These are phyloP conservation scores for Acanthoscelides obtectus DNA, from an alignment of 2,888 invertebrate genomes.

Conservation along the genomic window DNA sequence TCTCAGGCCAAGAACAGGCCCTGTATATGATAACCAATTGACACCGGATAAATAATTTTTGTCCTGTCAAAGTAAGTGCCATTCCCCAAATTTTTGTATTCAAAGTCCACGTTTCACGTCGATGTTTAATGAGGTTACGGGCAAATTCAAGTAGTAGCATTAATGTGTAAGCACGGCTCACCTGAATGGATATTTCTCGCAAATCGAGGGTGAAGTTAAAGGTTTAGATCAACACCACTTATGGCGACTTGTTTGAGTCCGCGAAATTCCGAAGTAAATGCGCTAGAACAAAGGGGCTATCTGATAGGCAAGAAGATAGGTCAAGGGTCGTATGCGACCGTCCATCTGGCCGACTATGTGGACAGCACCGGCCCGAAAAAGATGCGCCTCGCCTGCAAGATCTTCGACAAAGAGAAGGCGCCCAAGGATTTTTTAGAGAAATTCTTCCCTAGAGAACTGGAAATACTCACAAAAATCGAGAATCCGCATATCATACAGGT, in stretches of 20 bases:
- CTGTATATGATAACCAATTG: constrained; percentile 19
- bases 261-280: constrained; percentile 78
- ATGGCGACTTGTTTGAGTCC: constrained; percentile 72
- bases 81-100: constrained; percentile 27
- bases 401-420: constrained; percentile 86
- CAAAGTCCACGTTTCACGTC: constrained; percentile 23
- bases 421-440: constrained; percentile 85
- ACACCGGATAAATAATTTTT: constrained; percentile 27
- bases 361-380: constrained; percentile 67
- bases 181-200: constrained; percentile 28
- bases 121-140: constrained; percentile 19
- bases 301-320: constrained; percentile 77
- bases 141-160: constrained; percentile 19
- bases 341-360: constrained; percentile 78
- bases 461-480: constrained; percentile 82
- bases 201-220: constrained; percentile 24
- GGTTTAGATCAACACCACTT: constrained; percentile 14
- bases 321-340: constrained; percentile 87
- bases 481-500: constrained; percentile 89
- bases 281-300: constrained; percentile 80
- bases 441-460: constrained; percentile 90
- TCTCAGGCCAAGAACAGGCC: not conserved
- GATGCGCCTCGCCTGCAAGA: constrained; percentile 81
- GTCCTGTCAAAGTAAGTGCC: constrained; percentile 28
- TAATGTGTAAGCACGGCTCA: constrained; percentile 20